Percentiles rank a stretch among this genome's conserved stretches.
Evolutionary conservation across 2,113 vertebrate genomes (phyloP).

Genomic region (Nicator chloris): DNA sequence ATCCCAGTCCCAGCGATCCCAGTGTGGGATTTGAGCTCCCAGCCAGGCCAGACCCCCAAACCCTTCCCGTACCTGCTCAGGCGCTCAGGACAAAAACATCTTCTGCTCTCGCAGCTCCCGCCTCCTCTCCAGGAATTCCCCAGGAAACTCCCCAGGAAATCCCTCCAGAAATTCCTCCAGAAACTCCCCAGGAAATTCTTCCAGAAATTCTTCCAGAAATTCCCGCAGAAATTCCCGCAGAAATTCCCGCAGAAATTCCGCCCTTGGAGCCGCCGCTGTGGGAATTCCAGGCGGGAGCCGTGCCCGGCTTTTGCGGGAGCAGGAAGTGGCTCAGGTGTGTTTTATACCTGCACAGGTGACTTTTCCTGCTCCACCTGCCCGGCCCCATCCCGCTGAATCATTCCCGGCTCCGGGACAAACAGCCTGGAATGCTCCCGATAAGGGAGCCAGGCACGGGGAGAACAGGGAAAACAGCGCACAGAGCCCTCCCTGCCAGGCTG

Average conservation of each 20-base stretch:
- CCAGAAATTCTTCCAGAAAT: no score
- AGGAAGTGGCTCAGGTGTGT: background rate
- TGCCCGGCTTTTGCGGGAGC: no score
- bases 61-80: background rate
- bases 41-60: no score
- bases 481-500: background rate
- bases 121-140: no score
- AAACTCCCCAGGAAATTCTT: no score
- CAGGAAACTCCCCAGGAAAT: no score
- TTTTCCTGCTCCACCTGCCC: slow-evolving; percentile 54
- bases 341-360: slow-evolving; percentile 54
- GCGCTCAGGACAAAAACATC: background rate
- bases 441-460: background rate
- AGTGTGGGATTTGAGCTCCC: no score
- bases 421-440: slow-evolving; percentile 11
- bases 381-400: slow-evolving; percentile 21
- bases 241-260: no score
- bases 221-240: no score
- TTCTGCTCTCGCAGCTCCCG: background rate
- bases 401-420: background rate
- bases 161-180: no score
- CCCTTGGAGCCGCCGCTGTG: no score
- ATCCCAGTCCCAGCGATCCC: background rate
- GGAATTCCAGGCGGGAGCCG: no score
- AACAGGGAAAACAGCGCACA: background rate